These are phyloP conservation scores for Mobula hypostoma DNA, from an alignment of 2,113 vertebrate genomes.

Conservation along the genomic window DNA sequence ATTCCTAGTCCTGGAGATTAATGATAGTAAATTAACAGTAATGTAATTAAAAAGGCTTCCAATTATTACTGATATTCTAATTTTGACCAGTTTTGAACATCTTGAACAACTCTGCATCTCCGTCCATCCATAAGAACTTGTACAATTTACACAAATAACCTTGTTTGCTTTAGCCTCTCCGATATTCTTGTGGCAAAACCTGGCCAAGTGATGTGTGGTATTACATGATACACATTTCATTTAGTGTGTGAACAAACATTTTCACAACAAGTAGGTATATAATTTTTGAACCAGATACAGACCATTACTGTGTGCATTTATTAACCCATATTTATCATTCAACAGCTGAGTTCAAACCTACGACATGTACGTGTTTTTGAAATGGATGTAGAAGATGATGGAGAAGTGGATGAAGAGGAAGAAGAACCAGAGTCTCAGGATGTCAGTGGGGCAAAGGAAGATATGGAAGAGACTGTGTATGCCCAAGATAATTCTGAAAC, in stretches of 20 bases:
- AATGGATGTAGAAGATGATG: conserved; percentile 95
- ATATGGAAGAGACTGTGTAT: conserved; percentile 49
- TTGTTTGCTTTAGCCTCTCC: not conserved
- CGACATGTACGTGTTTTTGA: conserved; percentile 89
- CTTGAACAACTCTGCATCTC: too few relatives aligned
- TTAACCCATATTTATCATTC: not conserved
- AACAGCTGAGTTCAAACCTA: conserved; percentile 84
- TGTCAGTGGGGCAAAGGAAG: conserved; percentile 56
- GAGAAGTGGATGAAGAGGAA: conserved; percentile 70
- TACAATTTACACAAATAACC: too few relatives aligned
- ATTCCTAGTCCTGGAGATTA: not conserved
- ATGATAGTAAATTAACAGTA: not conserved
- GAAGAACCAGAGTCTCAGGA: conserved; percentile 71
- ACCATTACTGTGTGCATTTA: not conserved
- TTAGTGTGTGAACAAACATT: not conserved
- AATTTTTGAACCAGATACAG: not conserved
- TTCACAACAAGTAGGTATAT: not conserved
- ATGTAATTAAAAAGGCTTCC: not conserved
- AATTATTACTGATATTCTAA: not conserved
- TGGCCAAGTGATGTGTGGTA: not conserved
- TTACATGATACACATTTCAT: too few relatives aligned
- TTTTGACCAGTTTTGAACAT: too few relatives aligned
- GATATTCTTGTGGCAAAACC: not conserved
- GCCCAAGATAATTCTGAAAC: conserved; percentile 43
- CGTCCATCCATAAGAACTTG: too few relatives aligned